phyloP scores from a whole-genome alignment of 2,888 invertebrate genomes.

The Zeuzera pyrina region DNA sequence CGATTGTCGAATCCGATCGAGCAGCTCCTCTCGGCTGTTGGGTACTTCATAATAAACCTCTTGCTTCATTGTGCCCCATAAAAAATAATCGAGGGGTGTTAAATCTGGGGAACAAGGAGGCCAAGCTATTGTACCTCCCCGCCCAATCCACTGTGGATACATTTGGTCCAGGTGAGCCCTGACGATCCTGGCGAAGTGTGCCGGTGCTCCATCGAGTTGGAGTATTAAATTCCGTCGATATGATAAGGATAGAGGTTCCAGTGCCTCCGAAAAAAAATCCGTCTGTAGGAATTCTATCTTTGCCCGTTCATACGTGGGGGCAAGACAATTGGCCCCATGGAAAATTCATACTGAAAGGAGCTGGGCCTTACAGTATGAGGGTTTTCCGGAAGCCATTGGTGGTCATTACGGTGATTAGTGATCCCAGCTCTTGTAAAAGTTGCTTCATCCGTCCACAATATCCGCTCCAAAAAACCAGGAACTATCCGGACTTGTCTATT shows the following conservation, averaged over 20 bases:
- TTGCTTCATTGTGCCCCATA: slow-evolving; percentile 1
- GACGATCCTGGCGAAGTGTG: not conserved
- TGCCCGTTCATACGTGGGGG: not conserved
- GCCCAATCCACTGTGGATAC: slow-evolving; percentile 1
- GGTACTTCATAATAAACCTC: not conserved
- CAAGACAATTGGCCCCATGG: slow-evolving; percentile 1
- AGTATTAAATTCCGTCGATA: not conserved
- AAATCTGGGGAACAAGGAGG: slow-evolving; percentile 2
- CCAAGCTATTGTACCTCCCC: too few species aligned
- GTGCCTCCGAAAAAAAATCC: not conserved
- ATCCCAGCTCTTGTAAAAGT: slow-evolving; percentile 6
- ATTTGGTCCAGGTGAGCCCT: not conserved
- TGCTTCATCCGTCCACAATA: slow-evolving; percentile 7
- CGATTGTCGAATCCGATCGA: not conserved
- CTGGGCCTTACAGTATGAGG: slow-evolving; percentile 3
- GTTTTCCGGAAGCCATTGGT: slow-evolving; percentile 4
- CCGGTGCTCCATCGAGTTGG: slow-evolving; percentile 3
- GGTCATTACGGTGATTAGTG: slow-evolving; percentile 3
- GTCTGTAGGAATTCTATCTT: slow-evolving; percentile 2
- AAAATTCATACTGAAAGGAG: slow-evolving; percentile 6
- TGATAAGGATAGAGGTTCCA: not conserved
- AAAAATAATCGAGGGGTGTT: slow-evolving; percentile 1
- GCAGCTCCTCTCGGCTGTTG: slow-evolving; percentile 1
- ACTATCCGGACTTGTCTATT: not conserved
- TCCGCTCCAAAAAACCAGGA: slow-evolving; percentile 1